Conservation (phyloP, 2,888 invertebrate species). For the Acleris sparsana region DNA sequence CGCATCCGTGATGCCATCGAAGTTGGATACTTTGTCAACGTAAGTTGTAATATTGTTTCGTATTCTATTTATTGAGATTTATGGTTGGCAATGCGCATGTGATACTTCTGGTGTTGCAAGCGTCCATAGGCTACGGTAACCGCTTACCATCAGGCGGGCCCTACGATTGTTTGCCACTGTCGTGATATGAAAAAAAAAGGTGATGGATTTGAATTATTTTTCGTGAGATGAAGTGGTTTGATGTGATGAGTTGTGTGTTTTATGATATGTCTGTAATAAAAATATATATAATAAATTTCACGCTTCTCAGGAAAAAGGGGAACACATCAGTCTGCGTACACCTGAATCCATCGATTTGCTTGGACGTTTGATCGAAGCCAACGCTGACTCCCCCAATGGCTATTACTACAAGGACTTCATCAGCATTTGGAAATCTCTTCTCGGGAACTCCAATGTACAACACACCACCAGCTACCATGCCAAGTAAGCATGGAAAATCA, state of each 20-base stretch:
- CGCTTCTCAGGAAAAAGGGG: constrained; percentile 69
- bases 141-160: no score
- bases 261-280: not conserved
- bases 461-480: constrained; percentile 49
- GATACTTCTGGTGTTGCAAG: no score
- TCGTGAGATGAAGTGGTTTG: no score
- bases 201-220: no score
- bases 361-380: constrained; percentile 86
- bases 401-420: constrained; percentile 84
- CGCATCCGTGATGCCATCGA: constrained; percentile 86
- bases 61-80: no score
- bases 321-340: constrained; percentile 82
- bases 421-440: constrained; percentile 81
- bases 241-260: no score
- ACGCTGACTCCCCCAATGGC: constrained; percentile 84
- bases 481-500: constrained; percentile 48
- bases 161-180: no score
- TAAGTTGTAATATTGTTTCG: constrained; percentile 49
- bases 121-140: no score
- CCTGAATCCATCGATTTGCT: constrained; percentile 86
- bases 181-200: no score
- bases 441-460: constrained; percentile 75
- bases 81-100: no score
- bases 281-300: not conserved
- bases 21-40: constrained; percentile 73